Base-by-base conservation (phyloP, 2,797 vertebrate species). In the Neoniphon sammara region DNA sequence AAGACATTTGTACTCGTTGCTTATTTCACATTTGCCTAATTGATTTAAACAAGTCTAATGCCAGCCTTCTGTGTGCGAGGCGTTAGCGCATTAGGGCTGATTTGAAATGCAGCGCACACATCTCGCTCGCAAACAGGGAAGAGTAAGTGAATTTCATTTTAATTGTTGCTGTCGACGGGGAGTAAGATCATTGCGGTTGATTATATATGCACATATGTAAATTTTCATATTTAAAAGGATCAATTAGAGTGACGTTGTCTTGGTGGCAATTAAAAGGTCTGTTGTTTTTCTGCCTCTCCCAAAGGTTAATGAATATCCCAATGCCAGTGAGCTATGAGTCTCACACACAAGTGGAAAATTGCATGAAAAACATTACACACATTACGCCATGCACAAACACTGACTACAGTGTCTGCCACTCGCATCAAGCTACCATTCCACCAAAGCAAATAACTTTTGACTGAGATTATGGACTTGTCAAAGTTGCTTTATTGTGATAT, bases 131-230 rank as follows among this genome's bases (percentile, higher is more conserved):
- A 85, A 86, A 89, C 83, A 87, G 53, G 84, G 88, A 90, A 89
- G 89, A 89, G 89, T 90, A 87, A 89, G 87, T 83, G 91, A 92
- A 92, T 91, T 91, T 90, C 71, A 83, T 89, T 90, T 85, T 93
- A 94, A 93, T 94, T 92, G 93, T 94, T 89, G 84, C 82, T 87
- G 90, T 91, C 91, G 90, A 89, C 91, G 84, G 91, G 92, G 91
- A 93, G 91, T 86, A 85, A 87, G 92, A 94, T 94, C 91, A 92
- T 89, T 83, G 90, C 70, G 49, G 85, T 76, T 89, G 90, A 93
- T 93, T 92, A 94, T 92, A 85, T 89, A 94, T 94, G 93, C 93
- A 93, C 91, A 91, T 93, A 93, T 94, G 93, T 93, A 91, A 94
- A 93, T 94, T 81, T 92, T 93, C 91, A 86, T 91, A 93, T 93